Evolutionary conservation across 2,113 vertebrate genomes (phyloP).

Genomic region (Alligator mississippiensis): DNA sequence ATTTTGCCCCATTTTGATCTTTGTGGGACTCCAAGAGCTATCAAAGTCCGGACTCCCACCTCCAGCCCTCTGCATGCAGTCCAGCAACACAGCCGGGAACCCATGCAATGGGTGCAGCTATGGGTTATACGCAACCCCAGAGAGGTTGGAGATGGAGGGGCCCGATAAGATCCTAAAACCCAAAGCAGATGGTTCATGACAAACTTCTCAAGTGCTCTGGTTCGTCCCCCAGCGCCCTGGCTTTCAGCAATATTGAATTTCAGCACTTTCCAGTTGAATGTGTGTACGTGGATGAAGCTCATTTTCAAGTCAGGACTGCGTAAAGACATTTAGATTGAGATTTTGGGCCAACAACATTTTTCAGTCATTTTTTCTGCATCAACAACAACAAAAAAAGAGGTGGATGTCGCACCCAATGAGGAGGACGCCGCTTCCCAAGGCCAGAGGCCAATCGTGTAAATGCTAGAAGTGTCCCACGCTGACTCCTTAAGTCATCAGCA

Average conservation of each 20-base stretch:
- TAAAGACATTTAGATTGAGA: too few species aligned
- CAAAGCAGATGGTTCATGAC: too few species aligned
- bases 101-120: fast-evolving
- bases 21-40: background rate
- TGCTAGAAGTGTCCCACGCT: background rate
- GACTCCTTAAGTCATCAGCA: too few species aligned
- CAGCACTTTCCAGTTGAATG: background rate
- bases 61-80: background rate
- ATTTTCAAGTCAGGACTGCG: too few species aligned
- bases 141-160: background rate
- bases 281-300: too few species aligned
- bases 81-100: background rate
- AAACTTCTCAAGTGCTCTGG: too few species aligned
- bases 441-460: background rate
- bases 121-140: background rate
- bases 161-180: background rate
- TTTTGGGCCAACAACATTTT: background rate
- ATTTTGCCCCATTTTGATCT: fast-evolving
- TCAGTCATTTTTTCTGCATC: background rate
- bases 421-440: background rate
- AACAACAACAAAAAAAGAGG: background rate
- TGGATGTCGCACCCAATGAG: background rate
- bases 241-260: background rate
- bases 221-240: background rate
- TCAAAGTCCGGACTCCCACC: background rate